phyloP scores from a whole-genome alignment of 2,113 vertebrate species.

The Conger conger region DNA sequence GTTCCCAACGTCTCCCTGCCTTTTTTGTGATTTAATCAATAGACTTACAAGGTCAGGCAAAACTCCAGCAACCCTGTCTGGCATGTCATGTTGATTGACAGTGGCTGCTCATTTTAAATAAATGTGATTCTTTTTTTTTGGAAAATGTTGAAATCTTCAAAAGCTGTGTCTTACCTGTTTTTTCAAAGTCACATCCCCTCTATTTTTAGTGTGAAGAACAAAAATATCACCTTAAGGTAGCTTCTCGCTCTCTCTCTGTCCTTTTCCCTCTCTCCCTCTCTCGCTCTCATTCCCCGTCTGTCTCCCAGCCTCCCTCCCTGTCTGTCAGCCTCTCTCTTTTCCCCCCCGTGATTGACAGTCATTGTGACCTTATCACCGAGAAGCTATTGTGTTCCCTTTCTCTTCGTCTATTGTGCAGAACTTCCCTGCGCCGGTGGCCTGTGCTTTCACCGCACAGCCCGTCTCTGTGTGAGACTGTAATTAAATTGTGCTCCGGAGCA shows the following conservation, averaged over 20 bases:
- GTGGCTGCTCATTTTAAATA: neutral
- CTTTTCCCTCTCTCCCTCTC: neutral
- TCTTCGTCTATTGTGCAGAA: slow-evolving; percentile 30
- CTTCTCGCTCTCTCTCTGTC: neutral
- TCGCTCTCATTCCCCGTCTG: neutral
- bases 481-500: neutral
- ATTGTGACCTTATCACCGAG: neutral
- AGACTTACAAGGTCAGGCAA: slow-evolving; percentile 21
- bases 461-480: neutral
- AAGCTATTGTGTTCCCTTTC: slow-evolving; percentile 15
- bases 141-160: neutral
- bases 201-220: neutral
- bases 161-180: too few species aligned
- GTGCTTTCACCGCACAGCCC: neutral
- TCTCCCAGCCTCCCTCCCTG: neutral
- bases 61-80: neutral
- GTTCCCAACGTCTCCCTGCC: too few species aligned
- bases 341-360: neutral
- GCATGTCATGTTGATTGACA: neutral
- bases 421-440: neutral
- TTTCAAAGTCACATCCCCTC: neutral
- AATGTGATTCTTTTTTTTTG: neutral
- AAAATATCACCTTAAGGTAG: neutral
- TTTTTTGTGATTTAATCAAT: slow-evolving; percentile 21
- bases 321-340: neutral